phyloP scores from a whole-genome alignment of 35 echinoderm and acorn worm genomes.

The Ptychodera flava region DNA sequence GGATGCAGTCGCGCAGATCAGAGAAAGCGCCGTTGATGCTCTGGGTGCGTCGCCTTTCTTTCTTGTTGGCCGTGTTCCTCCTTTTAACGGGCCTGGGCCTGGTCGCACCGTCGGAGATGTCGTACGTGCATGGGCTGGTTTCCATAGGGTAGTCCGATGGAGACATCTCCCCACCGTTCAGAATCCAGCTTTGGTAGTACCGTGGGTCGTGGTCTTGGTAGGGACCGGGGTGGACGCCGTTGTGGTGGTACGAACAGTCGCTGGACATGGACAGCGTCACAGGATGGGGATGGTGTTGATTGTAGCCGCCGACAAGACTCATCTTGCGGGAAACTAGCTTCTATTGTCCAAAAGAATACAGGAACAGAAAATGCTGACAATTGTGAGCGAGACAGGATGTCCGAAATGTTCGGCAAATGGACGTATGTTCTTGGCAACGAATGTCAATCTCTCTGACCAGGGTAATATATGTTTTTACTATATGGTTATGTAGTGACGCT shows the following conservation, averaged over 20 bases:
- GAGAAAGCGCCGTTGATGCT: constrained; percentile 96
- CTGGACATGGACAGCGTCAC: neutral
- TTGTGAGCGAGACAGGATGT: neutral
- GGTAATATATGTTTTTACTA: too few relatives aligned
- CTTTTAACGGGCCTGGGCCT: constrained; percentile 18
- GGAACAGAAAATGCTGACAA: neutral
- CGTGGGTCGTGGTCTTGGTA: neutral
- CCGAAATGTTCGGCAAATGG: neutral
- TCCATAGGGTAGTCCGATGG: neutral
- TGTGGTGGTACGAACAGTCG: neutral
- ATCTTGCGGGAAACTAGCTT: neutral
- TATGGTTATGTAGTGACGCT: too few relatives aligned
- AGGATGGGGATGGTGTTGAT: neutral
- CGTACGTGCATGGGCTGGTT: neutral
- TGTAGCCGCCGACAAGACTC: neutral
- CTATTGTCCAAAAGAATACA: neutral
- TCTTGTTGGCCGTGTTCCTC: constrained; percentile 42
- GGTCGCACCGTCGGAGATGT: neutral
- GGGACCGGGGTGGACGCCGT: neutral
- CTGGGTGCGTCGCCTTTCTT: constrained; percentile 89
- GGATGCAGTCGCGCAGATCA: constrained; percentile 93
- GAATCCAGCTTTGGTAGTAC: neutral
- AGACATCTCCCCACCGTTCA: neutral
- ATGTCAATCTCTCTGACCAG: too few relatives aligned
- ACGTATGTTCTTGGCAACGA: neutral